These are phyloP conservation scores for Dendroctonus ponderosae DNA, from an alignment of 1,140 invertebrate species.

Conservation along the genomic window DNA sequence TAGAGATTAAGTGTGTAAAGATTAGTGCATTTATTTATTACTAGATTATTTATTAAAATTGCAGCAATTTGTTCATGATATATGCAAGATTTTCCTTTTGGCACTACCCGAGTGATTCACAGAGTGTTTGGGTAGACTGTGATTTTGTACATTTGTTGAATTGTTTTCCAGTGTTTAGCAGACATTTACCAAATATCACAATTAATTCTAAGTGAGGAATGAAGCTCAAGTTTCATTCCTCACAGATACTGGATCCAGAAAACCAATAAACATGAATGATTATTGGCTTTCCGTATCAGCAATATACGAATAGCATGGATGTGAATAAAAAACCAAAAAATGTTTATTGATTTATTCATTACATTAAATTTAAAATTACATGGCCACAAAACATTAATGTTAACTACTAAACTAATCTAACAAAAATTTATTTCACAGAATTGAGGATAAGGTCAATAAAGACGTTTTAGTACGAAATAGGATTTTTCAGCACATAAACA, in stretches of 20 bases:
- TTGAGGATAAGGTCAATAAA: constrained; percentile 33
- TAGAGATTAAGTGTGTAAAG: constrained; percentile 5
- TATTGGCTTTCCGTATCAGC: no score
- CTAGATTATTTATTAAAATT: constrained; percentile 2
- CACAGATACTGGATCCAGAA: no score
- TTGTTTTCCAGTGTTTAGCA: no score
- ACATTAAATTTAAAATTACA: constrained; percentile 54
- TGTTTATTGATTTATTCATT: constrained; percentile 47
- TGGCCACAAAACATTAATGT: constrained; percentile 52
- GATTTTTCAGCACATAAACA: constrained; percentile 29
- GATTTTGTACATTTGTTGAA: constrained; percentile 3
- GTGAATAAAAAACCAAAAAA: constrained; percentile 3
- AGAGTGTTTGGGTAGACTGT: constrained; percentile 3
- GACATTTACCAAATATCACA: no score
- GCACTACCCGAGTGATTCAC: background rate
- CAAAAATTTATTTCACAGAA: constrained; percentile 37
- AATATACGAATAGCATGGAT: no score
- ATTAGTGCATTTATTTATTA: constrained; percentile 25
- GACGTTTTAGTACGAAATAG: constrained; percentile 29
- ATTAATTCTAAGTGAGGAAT: no score
- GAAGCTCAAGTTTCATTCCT: no score
- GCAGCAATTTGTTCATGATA: background rate
- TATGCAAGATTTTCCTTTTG: background rate
- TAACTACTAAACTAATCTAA: constrained; percentile 46
- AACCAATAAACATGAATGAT: no score